Evolutionary conservation across 2,797 vertebrate genomes (phyloP).

Genomic region (Menidia menidia): DNA sequence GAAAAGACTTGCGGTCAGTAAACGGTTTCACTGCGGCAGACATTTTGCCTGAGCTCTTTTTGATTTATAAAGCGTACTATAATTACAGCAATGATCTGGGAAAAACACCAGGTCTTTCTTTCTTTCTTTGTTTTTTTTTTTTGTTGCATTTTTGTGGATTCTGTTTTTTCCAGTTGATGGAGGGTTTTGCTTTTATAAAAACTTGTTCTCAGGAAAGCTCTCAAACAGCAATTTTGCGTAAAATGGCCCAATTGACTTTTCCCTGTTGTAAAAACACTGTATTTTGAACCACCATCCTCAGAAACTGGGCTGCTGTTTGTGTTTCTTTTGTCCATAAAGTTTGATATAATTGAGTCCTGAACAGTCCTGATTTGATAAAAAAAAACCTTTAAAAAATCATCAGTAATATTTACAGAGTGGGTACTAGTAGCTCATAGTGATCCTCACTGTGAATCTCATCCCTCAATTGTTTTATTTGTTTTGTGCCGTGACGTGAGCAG

Average conservation of each 20-base stretch:
- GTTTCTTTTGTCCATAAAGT: background rate
- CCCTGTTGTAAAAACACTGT: background rate
- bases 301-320: slow-evolving; percentile 2
- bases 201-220: background rate
- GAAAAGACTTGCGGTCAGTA: slow-evolving; percentile 24
- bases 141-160: background rate
- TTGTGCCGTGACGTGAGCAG: slow-evolving; percentile 48
- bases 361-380: too few relatives aligned
- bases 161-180: background rate
- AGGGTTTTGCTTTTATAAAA: background rate
- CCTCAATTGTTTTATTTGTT: slow-evolving; percentile 18
- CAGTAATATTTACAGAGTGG: background rate
- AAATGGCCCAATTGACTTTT: background rate
- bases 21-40: background rate
- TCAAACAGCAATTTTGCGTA: background rate
- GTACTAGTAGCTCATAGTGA: background rate
- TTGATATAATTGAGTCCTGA: too few relatives aligned
- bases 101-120: background rate
- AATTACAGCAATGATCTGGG: background rate
- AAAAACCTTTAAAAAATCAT: background rate
- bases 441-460: slow-evolving; percentile 23
- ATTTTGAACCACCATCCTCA: too few relatives aligned
- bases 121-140: background rate
- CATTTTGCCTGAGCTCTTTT: background rate
- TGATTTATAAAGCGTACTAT: background rate